Conservation (phyloP, 1,140 invertebrate genomes). For the Aphaenogaster rudis region DNA sequence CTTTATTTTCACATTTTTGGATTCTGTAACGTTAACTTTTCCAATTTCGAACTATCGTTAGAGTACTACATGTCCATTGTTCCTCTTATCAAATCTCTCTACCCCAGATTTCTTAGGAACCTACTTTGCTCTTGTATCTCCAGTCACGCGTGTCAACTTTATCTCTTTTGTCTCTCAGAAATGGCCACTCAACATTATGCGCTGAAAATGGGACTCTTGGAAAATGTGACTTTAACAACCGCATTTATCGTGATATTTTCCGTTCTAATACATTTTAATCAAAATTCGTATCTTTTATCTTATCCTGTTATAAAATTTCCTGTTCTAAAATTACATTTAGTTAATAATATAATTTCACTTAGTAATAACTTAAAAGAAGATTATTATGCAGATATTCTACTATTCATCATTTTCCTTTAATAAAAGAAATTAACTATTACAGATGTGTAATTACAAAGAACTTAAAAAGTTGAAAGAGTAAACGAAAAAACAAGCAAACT, state of each 20-base stretch:
- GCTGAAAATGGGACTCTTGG: not conserved
- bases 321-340: not conserved
- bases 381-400: not conserved
- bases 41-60: not conserved
- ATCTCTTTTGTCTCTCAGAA: constrained; percentile 40
- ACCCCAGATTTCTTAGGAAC: not conserved
- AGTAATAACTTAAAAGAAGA: not conserved
- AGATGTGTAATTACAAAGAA: not conserved
- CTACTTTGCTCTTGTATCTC: constrained; percentile 1
- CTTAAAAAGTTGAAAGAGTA: not conserved
- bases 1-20: not conserved
- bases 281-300: not conserved
- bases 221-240: not conserved
- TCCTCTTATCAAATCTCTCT: constrained; percentile 10
- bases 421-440: not conserved
- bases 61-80: not conserved
- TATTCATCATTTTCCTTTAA: not conserved
- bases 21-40: not conserved
- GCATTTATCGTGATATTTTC: not conserved
- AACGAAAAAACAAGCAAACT: not conserved
- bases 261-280: not conserved
- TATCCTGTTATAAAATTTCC: not conserved
- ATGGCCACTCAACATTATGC: not conserved
- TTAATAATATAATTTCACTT: not conserved
- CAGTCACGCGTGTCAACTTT: constrained; percentile 22